These are phyloP conservation scores for Trialeurodes vaporariorum DNA, from an alignment of 1,140 invertebrate species.

Conservation along the genomic window DNA sequence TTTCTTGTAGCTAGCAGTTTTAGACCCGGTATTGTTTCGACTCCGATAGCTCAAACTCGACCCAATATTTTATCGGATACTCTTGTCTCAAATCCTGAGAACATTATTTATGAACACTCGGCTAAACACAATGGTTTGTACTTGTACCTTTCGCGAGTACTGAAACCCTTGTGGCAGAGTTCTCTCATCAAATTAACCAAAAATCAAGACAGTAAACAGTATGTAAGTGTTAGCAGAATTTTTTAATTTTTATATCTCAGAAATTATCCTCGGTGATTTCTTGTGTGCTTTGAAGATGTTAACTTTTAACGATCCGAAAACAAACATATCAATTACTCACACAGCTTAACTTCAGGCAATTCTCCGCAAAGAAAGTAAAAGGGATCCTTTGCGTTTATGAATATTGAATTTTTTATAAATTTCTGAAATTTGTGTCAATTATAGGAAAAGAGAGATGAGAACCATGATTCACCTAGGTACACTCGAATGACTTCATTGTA, in stretches of 20 bases:
- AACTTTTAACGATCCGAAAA: too few relatives aligned
- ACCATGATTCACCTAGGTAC: too few relatives aligned
- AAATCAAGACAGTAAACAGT: conserved; percentile 41
- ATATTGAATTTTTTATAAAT: too few relatives aligned
- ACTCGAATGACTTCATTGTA: too few relatives aligned
- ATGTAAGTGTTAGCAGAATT: conserved; percentile 37
- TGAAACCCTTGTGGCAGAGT: conserved; percentile 68
- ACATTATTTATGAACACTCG: conserved; percentile 41
- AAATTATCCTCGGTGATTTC: too few relatives aligned
- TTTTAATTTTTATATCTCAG: background rate
- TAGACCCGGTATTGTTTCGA: conserved; percentile 11
- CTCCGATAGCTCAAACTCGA: conserved; percentile 9
- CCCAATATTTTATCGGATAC: background rate
- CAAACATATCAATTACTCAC: too few relatives aligned
- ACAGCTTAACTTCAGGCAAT: too few relatives aligned
- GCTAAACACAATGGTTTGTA: conserved; percentile 89
- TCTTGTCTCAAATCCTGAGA: background rate
- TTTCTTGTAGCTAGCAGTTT: conserved; percentile 7
- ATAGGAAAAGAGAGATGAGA: too few relatives aligned
- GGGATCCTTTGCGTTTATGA: too few relatives aligned
- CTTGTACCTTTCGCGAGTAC: conserved; percentile 72
- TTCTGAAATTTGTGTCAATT: too few relatives aligned
- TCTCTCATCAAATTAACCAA: conserved; percentile 49
- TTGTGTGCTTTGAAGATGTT: too few relatives aligned
- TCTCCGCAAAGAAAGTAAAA: too few relatives aligned